Evolutionary conservation across 2,113 vertebrate species (phyloP).

Genomic region (Neogale vison): DNA sequence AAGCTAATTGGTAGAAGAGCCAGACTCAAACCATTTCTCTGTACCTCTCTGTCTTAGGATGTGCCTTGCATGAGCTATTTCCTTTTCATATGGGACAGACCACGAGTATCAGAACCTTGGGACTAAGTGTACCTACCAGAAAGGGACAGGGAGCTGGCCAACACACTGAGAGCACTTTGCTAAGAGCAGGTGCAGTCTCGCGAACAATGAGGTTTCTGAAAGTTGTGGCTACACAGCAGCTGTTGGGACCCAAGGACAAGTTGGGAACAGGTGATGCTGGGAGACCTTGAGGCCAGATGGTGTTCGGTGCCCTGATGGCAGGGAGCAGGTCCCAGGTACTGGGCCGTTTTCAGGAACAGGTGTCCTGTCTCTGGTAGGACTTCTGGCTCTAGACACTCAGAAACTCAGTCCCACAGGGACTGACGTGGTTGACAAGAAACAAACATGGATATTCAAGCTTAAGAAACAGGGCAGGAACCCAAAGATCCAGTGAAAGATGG

Average conservation of each 20-base stretch:
- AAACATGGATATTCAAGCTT: neutral
- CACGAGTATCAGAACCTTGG: neutral
- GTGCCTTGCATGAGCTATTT: neutral
- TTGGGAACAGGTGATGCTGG: neutral
- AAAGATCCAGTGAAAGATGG: neutral
- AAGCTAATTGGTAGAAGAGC: neutral
- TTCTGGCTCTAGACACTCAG: neutral
- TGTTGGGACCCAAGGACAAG: neutral
- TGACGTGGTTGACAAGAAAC: neutral
- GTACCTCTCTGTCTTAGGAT: neutral
- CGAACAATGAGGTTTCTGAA: neutral
- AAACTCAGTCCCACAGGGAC: neutral
- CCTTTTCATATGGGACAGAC: neutral
- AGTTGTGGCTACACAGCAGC: neutral
- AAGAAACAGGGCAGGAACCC: neutral
- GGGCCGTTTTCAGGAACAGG: neutral
- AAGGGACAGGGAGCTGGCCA: neutral
- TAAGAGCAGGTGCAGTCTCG: neutral
- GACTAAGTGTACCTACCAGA: too few species aligned
- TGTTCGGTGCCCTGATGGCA: neutral
- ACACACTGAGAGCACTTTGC: neutral
- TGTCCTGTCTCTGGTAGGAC: neutral
- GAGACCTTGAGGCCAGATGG: too few species aligned
- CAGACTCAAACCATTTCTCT: neutral
- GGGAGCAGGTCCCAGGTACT: neutral